A percentile compares a stretch with the other conserved stretches of the same genome.
Evolutionary conservation across 23 tunicate species (phyloP).

Genomic region (Botrylloides violaceus): DNA sequence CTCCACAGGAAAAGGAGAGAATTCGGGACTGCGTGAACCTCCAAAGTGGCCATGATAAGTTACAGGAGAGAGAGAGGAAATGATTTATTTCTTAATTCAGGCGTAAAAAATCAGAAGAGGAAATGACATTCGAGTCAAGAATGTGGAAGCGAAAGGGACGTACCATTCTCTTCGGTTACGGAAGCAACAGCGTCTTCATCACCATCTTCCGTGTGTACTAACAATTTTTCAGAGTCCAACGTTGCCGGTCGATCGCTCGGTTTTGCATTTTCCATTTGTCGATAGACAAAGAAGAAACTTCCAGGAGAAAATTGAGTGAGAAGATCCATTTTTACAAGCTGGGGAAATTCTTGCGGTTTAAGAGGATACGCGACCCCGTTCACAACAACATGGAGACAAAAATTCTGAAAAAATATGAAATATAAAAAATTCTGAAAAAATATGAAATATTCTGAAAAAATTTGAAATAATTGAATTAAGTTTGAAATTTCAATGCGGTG

Average conservation of each 20-base stretch:
- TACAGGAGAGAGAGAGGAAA: too few species aligned
- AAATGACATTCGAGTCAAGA: too few species aligned
- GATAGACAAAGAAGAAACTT: conserved; percentile 56
- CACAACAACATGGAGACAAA: conserved; percentile 77
- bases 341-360: conserved; percentile 79
- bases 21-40: too few species aligned
- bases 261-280: conserved; percentile 16
- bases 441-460: too few species aligned
- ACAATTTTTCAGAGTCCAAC: conserved; percentile 7
- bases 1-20: too few species aligned
- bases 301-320: conserved; percentile 62
- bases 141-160: too few species aligned
- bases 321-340: conserved; percentile 85
- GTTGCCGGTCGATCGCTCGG: conserved; percentile 7
- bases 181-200: neutral
- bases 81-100: too few species aligned
- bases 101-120: too few species aligned
- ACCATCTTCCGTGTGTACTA: conserved; percentile 6
- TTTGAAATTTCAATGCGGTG: too few species aligned
- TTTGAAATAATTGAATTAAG: too few species aligned
- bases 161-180: neutral
- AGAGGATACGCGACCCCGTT: conserved; percentile 44
- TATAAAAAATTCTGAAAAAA: neutral
- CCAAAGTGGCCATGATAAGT: too few species aligned
- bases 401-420: conserved; percentile 36